Percentiles rank a stretch among this genome's conserved stretches.
phyloP scores from a whole-genome alignment of 2,113 vertebrate species.

The Odontophorus gujanensis region DNA sequence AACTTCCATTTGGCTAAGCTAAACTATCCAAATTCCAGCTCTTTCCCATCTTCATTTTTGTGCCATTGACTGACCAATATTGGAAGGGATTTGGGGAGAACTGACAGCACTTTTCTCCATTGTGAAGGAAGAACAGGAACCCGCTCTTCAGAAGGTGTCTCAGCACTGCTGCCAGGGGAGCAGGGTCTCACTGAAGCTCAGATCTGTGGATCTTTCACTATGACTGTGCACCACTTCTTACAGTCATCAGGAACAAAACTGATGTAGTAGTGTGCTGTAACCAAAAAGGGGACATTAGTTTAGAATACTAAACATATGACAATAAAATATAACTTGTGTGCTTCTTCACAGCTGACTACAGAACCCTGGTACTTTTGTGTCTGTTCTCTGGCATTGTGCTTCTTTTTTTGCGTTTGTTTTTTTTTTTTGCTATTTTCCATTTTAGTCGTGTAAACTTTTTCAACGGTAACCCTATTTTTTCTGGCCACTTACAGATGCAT shows the following conservation, averaged over 20 bases:
- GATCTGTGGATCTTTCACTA: background rate
- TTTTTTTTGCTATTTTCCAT: background rate
- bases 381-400: background rate
- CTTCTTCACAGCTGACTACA: background rate
- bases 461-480: background rate
- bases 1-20: background rate
- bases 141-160: background rate
- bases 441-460: background rate
- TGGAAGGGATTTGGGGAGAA: background rate
- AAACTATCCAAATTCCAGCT: background rate
- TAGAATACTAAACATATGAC: background rate
- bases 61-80: background rate
- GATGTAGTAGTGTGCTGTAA: background rate
- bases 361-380: background rate
- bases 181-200: background rate
- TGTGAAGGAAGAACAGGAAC: background rate
- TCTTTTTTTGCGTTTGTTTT: background rate
- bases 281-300: background rate
- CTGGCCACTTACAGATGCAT: background rate
- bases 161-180: background rate
- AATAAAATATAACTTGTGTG: background rate
- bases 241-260: background rate
- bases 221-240: background rate
- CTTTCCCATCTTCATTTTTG: background rate
- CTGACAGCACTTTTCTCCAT: background rate